phyloP scores from a whole-genome alignment of 2,113 vertebrate genomes.

The Xiphophorus hellerii region DNA sequence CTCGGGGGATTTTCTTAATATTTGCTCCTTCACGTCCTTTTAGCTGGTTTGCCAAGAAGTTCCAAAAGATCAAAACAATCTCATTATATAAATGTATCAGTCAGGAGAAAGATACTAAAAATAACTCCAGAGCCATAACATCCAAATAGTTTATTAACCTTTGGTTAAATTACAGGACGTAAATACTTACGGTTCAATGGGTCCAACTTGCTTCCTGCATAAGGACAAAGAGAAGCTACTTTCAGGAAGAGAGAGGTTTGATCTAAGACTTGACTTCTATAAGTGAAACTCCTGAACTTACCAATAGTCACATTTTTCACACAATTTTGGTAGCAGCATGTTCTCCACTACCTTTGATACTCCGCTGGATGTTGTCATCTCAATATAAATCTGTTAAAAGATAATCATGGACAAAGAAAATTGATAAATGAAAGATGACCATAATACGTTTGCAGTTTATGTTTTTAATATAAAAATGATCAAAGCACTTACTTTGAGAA shows the following conservation, averaged over 20 bases:
- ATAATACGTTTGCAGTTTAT: background rate
- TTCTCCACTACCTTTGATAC: conserved; percentile 6
- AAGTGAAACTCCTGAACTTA: background rate
- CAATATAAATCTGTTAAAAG: conserved; percentile 3
- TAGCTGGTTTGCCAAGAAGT: background rate
- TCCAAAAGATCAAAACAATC: background rate
- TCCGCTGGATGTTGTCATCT: conserved; percentile 6
- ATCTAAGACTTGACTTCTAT: background rate
- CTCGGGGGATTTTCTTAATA: background rate
- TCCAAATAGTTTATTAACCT: background rate
- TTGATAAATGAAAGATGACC: background rate
- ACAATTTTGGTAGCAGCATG: background rate
- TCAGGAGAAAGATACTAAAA: background rate
- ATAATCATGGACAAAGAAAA: background rate
- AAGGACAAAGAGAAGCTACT: background rate
- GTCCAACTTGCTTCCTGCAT: conserved; percentile 1
- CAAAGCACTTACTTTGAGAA: background rate
- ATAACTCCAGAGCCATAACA: background rate
- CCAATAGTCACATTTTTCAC: background rate
- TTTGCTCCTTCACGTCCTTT: background rate
- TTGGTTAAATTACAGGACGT: background rate
- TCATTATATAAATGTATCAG: background rate
- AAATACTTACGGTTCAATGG: conserved; percentile 7
- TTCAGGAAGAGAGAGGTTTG: background rate
- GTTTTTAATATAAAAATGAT: background rate